Base-by-base conservation (phyloP, 1,140 invertebrate genomes). In the Zaprionus lachaisei region DNA sequence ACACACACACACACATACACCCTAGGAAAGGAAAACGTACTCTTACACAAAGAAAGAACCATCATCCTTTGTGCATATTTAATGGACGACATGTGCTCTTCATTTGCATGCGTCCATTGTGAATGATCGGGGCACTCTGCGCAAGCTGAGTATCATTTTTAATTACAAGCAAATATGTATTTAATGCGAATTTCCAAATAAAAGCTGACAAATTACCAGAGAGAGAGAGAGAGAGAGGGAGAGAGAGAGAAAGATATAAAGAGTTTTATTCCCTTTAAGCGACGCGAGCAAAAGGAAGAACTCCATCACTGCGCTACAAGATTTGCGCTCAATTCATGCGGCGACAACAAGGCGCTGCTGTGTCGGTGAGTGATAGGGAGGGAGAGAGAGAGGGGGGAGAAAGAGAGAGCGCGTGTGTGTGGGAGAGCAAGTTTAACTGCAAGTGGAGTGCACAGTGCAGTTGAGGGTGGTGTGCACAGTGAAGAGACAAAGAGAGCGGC, bases 1-100 rank as follows among this genome's bases (percentile, higher is more conserved):
- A 49, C 58, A 28, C 41, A 47, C 22, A 49, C 58, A 20, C 37
- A 70, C 15, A 54, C 17, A 26, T 2, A 31, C n/a, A 38, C 28
- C 1, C 1, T 31, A 31, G 9, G 0, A 11, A 34, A 11, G 11
- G 31, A 11, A 34, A 34, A 34, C 37, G 28, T 51, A 7, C 38
- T 37, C 14, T 7, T 31, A 7, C 28, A 31, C 28, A 31, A 17
- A 26, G 20, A 49, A 22, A 34, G 62, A 55, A 49, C 70, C 58
- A 41, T 62, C 72, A 58, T 75, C 54, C 68, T 75, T 75, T 72
- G 56, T 77, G 56, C 17, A 14, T 37, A 14, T 14, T 67, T 67
- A 57, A 73, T 77, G 74, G 44, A 14, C 73, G 69, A 72, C 74
- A 77, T 72, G 62, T 77, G 74, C 74, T 77, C 47, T 72, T 72